Conservation (phyloP, 2,113 vertebrate species). For the Oryzias curvinotus region DNA sequence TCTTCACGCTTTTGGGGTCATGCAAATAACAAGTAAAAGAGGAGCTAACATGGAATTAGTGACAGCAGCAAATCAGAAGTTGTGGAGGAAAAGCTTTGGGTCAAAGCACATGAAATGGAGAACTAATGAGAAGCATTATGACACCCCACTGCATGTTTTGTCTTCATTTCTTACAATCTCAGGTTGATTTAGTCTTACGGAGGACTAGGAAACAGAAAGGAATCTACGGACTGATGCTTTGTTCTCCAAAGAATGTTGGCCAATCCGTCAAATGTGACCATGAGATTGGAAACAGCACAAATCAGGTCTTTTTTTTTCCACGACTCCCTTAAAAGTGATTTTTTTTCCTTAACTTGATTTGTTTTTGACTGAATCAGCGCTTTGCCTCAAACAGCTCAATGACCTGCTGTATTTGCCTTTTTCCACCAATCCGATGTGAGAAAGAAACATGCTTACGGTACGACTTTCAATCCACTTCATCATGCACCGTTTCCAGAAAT, state of each 20-base stretch:
- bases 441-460: conserved; percentile 74
- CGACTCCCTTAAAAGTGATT: conserved; percentile 14
- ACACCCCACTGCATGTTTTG: conserved; percentile 47
- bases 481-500: conserved; percentile 57
- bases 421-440: conserved; percentile 57
- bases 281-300: background rate
- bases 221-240: conserved; percentile 6
- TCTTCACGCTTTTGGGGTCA: background rate
- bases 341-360: conserved; percentile 21
- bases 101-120: conserved; percentile 63
- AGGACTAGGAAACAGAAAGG: background rate
- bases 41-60: conserved; percentile 41
- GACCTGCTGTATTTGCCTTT: conserved; percentile 70
- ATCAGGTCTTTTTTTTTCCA: conserved; percentile 14
- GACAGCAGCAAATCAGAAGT: conserved; percentile 54
- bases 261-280: conserved; percentile 11
- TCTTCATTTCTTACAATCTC: conserved; percentile 59
- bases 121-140: conserved; percentile 60
- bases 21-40: background rate
- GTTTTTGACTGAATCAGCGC: conserved; percentile 60
- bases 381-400: conserved; percentile 65
- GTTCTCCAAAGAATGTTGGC: background rate
- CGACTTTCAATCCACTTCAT: conserved; percentile 77
- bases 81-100: conserved; percentile 40
- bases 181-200: conserved; percentile 26